These are phyloP conservation scores for Alca torda DNA, from an alignment of 2,797 vertebrate species.

Conservation along the genomic window DNA sequence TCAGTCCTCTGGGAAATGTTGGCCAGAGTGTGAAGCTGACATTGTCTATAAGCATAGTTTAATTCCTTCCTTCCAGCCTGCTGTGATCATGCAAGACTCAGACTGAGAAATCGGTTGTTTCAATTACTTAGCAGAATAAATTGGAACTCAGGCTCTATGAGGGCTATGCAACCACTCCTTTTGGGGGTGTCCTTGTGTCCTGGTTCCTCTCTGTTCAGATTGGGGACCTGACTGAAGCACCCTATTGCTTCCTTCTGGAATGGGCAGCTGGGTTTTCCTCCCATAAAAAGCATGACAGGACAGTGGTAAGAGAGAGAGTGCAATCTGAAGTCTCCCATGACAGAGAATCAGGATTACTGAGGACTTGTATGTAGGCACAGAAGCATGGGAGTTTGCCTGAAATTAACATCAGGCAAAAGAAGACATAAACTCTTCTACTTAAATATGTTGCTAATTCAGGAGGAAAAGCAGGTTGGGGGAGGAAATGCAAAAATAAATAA, in stretches of 20 bases:
- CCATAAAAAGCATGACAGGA: neutral
- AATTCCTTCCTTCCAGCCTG: neutral
- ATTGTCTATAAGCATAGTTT: neutral
- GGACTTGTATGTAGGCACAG: neutral
- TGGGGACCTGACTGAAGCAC: neutral
- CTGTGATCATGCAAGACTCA: neutral
- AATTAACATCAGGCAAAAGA: neutral
- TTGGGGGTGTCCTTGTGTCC: neutral
- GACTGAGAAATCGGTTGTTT: neutral
- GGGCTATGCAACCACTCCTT: neutral
- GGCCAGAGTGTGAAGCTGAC: neutral
- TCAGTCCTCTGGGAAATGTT: neutral
- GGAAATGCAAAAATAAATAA: neutral
- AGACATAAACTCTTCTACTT: neutral
- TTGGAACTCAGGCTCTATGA: neutral
- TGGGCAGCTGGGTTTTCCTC: neutral
- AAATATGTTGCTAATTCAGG: neutral
- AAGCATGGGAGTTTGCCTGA: neutral
- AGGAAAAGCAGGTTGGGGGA: neutral
- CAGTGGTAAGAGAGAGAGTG: accelerated
- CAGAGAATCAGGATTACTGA: neutral
- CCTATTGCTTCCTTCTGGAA: neutral
- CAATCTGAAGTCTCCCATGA: neutral
- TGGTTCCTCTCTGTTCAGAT: neutral
- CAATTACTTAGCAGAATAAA: neutral